These are phyloP conservation scores for Cheumatopsyche charites DNA, from an alignment of 1,140 invertebrate genomes.

Conservation along the genomic window DNA sequence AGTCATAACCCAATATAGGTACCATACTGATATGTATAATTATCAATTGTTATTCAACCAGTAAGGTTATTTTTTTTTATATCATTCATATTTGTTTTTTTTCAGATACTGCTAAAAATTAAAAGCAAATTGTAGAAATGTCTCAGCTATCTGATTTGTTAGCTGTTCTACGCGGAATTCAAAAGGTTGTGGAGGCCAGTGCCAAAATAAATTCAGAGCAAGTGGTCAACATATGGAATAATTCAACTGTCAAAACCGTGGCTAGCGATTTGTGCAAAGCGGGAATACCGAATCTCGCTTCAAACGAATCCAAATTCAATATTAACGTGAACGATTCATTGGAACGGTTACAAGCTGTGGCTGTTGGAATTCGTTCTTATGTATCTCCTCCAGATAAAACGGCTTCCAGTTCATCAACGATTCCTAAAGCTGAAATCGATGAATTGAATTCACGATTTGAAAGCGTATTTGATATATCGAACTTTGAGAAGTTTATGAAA, in stretches of 20 bases:
- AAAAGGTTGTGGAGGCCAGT: slow-evolving; percentile 65
- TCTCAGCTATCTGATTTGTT: slow-evolving; percentile 65
- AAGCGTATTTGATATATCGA: slow-evolving; percentile 44
- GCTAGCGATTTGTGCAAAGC: slow-evolving; percentile 22
- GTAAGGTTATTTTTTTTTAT: not conserved
- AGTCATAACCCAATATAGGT: no score
- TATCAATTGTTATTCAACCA: not conserved
- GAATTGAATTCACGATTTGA: slow-evolving; percentile 46
- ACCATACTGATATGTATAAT: no score
- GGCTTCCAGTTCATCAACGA: not conserved
- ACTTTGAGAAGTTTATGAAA: slow-evolving; percentile 45
- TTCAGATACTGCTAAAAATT: not conserved
- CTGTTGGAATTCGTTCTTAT: slow-evolving; percentile 37
- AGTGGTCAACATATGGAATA: slow-evolving; percentile 48
- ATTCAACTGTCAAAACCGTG: slow-evolving; percentile 43
- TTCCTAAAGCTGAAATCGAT: slow-evolving; percentile 36
- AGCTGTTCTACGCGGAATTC: slow-evolving; percentile 66
- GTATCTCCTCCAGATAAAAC: slow-evolving; percentile 6
- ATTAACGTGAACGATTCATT: slow-evolving; percentile 29
- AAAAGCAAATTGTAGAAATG: slow-evolving; percentile 52
- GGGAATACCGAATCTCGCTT: not conserved
- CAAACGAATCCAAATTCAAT: not conserved
- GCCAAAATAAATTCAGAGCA: slow-evolving; percentile 57
- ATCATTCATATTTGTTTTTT: not conserved
- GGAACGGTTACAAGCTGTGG: slow-evolving; percentile 33